phyloP scores from a whole-genome alignment of 2,888 invertebrate species.

The Phortica okadai region DNA sequence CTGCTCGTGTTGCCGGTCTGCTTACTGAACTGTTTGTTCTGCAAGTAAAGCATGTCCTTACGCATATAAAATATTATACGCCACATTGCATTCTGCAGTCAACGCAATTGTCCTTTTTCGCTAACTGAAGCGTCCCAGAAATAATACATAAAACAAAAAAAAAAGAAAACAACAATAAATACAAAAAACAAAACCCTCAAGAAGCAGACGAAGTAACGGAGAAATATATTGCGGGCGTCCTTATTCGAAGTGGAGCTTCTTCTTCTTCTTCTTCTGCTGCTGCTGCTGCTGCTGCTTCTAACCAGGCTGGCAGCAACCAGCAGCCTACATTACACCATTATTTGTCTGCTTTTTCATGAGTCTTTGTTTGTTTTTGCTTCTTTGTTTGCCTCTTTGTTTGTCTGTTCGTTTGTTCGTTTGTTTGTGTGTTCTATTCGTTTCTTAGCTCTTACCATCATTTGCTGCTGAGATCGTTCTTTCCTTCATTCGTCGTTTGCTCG shows the following conservation, averaged over 20 bases:
- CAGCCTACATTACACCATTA: conserved; percentile 64
- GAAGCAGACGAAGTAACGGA: not conserved
- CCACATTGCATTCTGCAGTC: conserved; percentile 52
- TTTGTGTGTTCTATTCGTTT: conserved; percentile 28
- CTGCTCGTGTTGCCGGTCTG: not conserved
- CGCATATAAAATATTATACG: conserved; percentile 71
- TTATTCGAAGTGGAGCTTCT: not conserved
- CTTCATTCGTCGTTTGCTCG: conserved; percentile 39
- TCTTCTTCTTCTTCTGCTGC: conserved; percentile 8
- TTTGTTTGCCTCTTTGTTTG: not conserved
- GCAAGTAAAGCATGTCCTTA: conserved; percentile 50
- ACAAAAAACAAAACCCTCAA: not conserved
- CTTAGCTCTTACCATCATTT: conserved; percentile 17
- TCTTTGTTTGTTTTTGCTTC: not conserved
- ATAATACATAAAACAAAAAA: not conserved
- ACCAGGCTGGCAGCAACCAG: not conserved
- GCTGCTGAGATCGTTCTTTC: no score
- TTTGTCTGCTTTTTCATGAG: conserved; percentile 26
- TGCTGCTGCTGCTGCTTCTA: not conserved
- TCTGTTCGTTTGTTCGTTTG: conserved; percentile 8
- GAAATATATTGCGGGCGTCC: conserved; percentile 60
- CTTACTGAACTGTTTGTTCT: conserved; percentile 22
- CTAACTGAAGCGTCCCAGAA: not conserved
- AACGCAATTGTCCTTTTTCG: conserved; percentile 59
- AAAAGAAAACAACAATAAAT: not conserved